These are phyloP conservation scores for Sphyrna mokarran DNA, from an alignment of 2,113 vertebrate genomes.

Conservation along the genomic window DNA sequence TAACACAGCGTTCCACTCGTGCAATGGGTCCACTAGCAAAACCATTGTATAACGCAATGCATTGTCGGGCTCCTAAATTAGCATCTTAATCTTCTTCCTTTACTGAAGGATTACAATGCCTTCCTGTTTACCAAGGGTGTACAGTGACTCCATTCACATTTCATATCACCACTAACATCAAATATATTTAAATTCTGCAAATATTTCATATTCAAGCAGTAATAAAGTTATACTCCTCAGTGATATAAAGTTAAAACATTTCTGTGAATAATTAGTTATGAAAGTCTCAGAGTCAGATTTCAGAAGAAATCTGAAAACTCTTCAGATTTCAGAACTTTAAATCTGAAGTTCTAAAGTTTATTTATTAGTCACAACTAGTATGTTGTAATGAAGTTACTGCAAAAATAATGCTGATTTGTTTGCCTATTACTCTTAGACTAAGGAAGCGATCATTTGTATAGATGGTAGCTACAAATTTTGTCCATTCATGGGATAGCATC, in stretches of 20 bases:
- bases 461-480: background rate
- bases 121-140: conserved; percentile 12
- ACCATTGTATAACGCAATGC: conserved; percentile 7
- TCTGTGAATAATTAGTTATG: background rate
- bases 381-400: no score
- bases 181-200: background rate
- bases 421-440: background rate
- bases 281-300: background rate
- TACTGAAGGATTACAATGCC: conserved; percentile 1
- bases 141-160: conserved; percentile 9
- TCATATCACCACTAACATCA: background rate
- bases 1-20: background rate
- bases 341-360: no score
- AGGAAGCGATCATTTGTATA: background rate
- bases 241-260: background rate
- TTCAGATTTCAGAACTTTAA: no score
- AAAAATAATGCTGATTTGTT: background rate
- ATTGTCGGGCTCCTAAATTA: background rate
- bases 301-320: no score
- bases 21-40: conserved; percentile 16
- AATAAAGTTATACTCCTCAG: background rate
- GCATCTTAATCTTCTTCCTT: background rate
- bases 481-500: background rate
- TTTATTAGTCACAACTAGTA: no score
- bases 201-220: background rate